Evolutionary conservation across 2,888 invertebrate species (phyloP), one percentile per base, ranked within the genome.

Genomic region (Venusia cambrica): DNA sequence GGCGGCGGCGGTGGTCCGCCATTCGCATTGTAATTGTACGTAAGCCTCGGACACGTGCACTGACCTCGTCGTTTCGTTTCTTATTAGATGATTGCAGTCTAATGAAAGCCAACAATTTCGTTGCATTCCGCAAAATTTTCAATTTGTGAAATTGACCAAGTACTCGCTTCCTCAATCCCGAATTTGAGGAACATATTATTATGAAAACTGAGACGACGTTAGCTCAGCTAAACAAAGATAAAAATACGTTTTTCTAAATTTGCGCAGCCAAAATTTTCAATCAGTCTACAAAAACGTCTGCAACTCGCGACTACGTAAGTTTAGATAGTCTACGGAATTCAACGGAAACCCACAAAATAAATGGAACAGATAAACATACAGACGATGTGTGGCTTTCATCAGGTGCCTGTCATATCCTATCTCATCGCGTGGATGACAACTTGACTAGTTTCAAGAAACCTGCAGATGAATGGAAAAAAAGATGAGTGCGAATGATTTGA

Each of bases 281-380:
- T n/a, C n/a, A n/a, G n/a, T n/a, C n/a, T n/a, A 34, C 20, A 14
- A 11, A 17, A n/a, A 15, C 21, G 12, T 46, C n/a, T 40, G 38
- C 39, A 33, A 28, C 42, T 29, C 34, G 32, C 24, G 8, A 32
- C 10, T n/a, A n/a, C 12, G 22, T 28, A 29, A 13, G 25, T 35
- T 21, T 39, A 16, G 37, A 39, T 31, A 43, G n/a, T n/a, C n/a
- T 38, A 37, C 38, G 39, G 28, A 10, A 5, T 2, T 36, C 32
- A 28, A 37, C 37, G 35, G 39, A 37, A 51, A 41, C 39, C 37
- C 38, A 38, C 39, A 40, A 53, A 35, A 26, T 41, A 57, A 57
- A 49, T 61, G 48, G 57, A 33, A 50, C 60, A 51, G 36, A 52
- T 54, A 54, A 61, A 59, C n/a, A n/a, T n/a, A n/a, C 54, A 58